Base-by-base conservation (phyloP, 2,888 invertebrate species). In the Drosophila lutescens region DNA sequence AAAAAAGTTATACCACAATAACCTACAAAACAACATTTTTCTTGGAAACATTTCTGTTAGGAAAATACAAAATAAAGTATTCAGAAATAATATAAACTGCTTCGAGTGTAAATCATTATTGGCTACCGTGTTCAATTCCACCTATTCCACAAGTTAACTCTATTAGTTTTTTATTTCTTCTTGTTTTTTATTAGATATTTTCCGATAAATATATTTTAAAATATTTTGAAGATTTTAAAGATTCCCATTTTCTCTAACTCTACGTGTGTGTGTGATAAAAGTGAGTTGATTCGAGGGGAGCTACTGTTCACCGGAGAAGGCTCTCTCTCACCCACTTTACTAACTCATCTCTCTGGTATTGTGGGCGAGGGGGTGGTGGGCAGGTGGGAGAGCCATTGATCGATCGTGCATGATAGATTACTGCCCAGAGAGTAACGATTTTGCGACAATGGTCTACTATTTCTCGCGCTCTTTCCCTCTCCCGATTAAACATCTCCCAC, bases 381-480 rank as follows among this genome's bases (percentile, higher is more conserved):
- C 32, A n/a, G 46, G 51, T 36, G 47, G 20, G 53, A 47, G 17
- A 46, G 51, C 49, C 17, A 15, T 55, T 53, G 74, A 71, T 71
- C 74, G 71, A 74, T 71, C 71, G 71, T 50, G 57, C 34, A 43
- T 71, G 74, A 71, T 73, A 68, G 65, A 71, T 71, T 63, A 65
- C 56, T 38, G 43, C 41, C 74, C 74, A 17, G 59, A 53, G 60
- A 54, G 55, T 30, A 44, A 44, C 41, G 55, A 50, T 47, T 63
- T 53, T 41, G 41, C 30, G 41, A 60, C 41, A 54, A 32, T 60
- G 69, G 54, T 41, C 20, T 41, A 36, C 32, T 36, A 38, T 53
- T 53, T 69, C 32, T 23, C 41, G 10, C 17, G 20, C 51, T 9
- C 49, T 40, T 20, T 20, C 44, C n/a, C 67, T 38, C 49, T 55